These are phyloP conservation scores for Mongoloraphidia duomilia DNA, from an alignment of 2,888 invertebrate genomes.

Conservation along the genomic window DNA sequence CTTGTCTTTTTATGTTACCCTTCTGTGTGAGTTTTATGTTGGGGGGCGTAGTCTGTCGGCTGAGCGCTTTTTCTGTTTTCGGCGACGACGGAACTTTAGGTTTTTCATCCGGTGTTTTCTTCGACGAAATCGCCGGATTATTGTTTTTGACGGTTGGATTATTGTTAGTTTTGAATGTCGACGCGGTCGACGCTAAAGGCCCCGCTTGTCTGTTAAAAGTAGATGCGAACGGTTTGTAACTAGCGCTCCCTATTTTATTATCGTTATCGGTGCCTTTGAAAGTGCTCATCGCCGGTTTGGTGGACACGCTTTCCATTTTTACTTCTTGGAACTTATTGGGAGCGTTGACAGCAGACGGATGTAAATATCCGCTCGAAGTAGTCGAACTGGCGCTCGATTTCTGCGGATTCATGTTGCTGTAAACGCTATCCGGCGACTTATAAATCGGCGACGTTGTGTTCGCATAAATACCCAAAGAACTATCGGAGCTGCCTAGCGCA, in stretches of 20 bases:
- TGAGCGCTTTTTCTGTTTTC: not conserved
- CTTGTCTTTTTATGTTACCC: conserved; percentile 18
- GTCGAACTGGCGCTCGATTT: conserved; percentile 45
- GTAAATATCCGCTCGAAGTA: conserved; percentile 58
- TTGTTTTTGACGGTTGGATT: conserved; percentile 8
- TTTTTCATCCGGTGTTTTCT: conserved; percentile 11
- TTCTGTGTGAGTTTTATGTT: conserved; percentile 8
- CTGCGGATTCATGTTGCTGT: conserved; percentile 42
- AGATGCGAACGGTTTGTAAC: conserved; percentile 17
- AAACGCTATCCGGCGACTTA: conserved; percentile 45
- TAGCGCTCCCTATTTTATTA: not conserved
- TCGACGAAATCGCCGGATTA: conserved; percentile 12
- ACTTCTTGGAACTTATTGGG: conserved; percentile 30
- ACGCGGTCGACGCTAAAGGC: conserved; percentile 13
- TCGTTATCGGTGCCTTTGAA: conserved; percentile 1
- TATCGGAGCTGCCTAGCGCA: conserved; percentile 16
- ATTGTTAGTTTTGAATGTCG: conserved; percentile 13
- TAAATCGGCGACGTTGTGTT: conserved; percentile 42
- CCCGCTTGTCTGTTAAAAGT: conserved; percentile 18
- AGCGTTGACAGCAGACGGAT: conserved; percentile 55
- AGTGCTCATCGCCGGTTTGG: conserved; percentile 17
- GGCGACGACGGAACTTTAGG: conserved; percentile 4
- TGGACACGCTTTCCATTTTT: conserved; percentile 13
- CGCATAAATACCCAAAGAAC: conserved; percentile 39
- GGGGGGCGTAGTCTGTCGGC: conserved; percentile 7